Percentiles rank a stretch among this genome's conserved stretches.
Conservation (phyloP, 2,113 vertebrate genomes). For the Epinephelus cyanopodus region DNA sequence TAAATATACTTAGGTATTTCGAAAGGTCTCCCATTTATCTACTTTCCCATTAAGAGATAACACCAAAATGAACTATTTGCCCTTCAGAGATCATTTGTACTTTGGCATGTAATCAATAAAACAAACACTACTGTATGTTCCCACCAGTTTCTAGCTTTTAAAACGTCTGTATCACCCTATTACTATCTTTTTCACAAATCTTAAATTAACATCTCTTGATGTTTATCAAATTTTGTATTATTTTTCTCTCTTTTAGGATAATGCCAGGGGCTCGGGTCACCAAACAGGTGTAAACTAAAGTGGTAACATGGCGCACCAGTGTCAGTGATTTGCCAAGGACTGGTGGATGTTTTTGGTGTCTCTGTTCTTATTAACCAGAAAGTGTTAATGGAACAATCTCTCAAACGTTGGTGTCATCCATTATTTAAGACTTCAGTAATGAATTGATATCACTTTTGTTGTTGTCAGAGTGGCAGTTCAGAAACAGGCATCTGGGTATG, state of each 20-base stretch:
- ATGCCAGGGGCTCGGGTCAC: not conserved
- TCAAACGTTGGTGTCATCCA: conserved; percentile 25
- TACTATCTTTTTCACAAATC: not conserved
- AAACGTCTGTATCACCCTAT: not conserved
- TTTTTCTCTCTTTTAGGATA: not conserved
- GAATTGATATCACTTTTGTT: conserved; percentile 5
- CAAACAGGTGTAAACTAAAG: not conserved
- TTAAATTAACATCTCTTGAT: not conserved
- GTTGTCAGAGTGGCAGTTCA: conserved; percentile 1
- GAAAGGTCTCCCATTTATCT: not conserved
- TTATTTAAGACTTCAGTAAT: conserved; percentile 18
- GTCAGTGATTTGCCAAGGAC: not conserved
- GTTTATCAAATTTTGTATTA: not conserved
- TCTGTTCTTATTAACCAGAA: conserved; percentile 34
- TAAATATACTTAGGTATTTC: not conserved
- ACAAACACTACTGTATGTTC: not conserved
- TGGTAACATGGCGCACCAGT: not conserved
- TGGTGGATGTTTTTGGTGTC: not conserved
- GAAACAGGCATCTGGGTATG: conserved; percentile 31
- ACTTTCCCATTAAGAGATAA: not conserved
- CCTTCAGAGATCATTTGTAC: not conserved
- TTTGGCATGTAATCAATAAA: not conserved
- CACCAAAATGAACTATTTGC: not conserved
- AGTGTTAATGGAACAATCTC: conserved; percentile 15
- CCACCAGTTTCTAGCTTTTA: not conserved